Conservation (phyloP, 1,140 invertebrate genomes). For the Periplaneta americana region DNA sequence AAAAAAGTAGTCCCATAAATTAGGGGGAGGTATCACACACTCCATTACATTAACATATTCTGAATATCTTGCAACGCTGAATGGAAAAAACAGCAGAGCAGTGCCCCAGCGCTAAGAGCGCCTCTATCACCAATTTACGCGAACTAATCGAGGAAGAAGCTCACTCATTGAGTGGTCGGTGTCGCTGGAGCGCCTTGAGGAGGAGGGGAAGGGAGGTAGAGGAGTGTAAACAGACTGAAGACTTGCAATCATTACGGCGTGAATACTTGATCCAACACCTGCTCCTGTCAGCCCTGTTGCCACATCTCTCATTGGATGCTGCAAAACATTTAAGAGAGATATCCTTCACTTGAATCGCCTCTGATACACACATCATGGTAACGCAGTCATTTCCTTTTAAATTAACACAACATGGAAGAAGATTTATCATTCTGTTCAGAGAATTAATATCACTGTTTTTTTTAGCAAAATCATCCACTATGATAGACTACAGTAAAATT, state of each 20-base stretch:
- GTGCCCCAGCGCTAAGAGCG: neutral
- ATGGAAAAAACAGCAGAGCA: neutral
- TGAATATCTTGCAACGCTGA: neutral
- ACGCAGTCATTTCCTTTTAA: too few species aligned
- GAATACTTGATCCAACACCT: neutral
- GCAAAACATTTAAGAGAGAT: too few species aligned
- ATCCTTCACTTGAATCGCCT: too few species aligned
- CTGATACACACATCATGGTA: too few species aligned
- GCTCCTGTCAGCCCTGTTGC: neutral
- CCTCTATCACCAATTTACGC: neutral
- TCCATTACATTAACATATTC: neutral
- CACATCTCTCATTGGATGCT: neutral
- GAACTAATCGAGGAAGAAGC: neutral
- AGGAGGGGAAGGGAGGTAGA: neutral
- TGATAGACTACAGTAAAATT: too few species aligned
- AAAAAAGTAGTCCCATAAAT: neutral
- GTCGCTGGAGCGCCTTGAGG: too few species aligned
- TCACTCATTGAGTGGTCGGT: too few species aligned
- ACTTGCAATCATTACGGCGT: neutral
- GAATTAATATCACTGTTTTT: too few species aligned
- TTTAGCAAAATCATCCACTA: too few species aligned
- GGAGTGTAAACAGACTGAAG: neutral
- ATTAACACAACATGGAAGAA: too few species aligned
- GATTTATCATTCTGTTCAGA: too few species aligned
- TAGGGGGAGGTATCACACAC: neutral